These are phyloP conservation scores for Calonectris borealis DNA, from an alignment of 2,113 vertebrate species.

Conservation along the genomic window DNA sequence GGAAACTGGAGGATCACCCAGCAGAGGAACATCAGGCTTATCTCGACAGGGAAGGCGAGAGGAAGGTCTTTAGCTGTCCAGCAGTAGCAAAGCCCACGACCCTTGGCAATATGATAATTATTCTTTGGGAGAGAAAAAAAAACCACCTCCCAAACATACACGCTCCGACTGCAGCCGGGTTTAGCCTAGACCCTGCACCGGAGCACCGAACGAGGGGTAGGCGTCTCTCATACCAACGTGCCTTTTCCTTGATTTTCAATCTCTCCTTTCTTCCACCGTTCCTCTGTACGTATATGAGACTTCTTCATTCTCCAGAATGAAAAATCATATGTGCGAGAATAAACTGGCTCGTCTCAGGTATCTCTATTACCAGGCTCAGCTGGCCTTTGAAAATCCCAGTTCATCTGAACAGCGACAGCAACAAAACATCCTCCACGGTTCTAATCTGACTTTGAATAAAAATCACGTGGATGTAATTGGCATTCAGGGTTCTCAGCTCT, in stretches of 20 bases:
- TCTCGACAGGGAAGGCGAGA: background rate
- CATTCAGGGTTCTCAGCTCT: fast-evolving
- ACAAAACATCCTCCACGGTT: background rate
- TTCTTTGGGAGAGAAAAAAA: no score
- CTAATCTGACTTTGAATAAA: background rate
- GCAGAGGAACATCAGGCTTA: background rate
- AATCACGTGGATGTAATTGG: fast-evolving
- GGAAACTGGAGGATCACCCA: background rate
- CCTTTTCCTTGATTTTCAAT: background rate
- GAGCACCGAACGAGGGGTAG: fast-evolving
- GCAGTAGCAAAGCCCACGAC: background rate
- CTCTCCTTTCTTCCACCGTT: background rate
- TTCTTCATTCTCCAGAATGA: background rate
- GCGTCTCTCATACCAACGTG: fast-evolving
- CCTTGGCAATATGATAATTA: no score
- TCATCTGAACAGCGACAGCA: background rate
- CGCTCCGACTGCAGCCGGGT: background rate
- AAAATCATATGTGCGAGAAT: background rate
- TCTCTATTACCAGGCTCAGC: background rate
- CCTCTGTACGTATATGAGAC: fast-evolving
- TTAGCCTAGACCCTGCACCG: background rate
- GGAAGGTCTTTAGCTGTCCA: background rate
- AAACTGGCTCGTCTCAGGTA: fast-evolving
- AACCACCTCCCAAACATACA: background rate
- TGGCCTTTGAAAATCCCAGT: background rate